A percentile compares a stretch with the other conserved stretches of the same genome.
These are phyloP conservation scores for Ammodytes dubius DNA, from an alignment of 2,113 vertebrate genomes.

Conservation along the genomic window DNA sequence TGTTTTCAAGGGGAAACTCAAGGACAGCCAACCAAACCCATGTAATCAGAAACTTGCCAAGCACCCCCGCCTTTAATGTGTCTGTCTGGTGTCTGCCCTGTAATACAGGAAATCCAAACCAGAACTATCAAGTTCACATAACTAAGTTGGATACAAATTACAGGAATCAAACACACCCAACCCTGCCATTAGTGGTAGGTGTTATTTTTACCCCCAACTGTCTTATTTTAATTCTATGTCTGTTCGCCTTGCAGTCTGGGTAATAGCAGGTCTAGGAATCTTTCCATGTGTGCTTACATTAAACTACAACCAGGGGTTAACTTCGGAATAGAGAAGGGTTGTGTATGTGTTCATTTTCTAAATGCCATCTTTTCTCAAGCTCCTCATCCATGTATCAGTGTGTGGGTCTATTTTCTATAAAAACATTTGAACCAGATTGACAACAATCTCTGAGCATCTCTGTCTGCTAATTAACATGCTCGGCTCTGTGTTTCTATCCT, in stretches of 20 bases:
- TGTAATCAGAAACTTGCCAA: conserved; percentile 73
- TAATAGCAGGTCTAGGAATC: conserved; percentile 65
- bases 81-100: conserved; percentile 78
- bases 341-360: conserved; percentile 12
- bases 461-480: conserved; percentile 64
- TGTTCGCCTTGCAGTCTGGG: conserved; percentile 64
- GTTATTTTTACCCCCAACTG: conserved; percentile 74
- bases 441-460: conserved; percentile 25
- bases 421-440: conserved; percentile 25
- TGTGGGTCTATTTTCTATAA: conserved; percentile 5
- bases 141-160: conserved; percentile 79
- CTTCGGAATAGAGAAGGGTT: conserved; percentile 24
- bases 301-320: conserved; percentile 49
- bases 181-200: conserved; percentile 80
- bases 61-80: conserved; percentile 72
- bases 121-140: conserved; percentile 77
- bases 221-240: conserved; percentile 79
- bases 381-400: conserved; percentile 1
- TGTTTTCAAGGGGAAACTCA: conserved; percentile 26
- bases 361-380: conserved; percentile 15
- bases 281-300: conserved; percentile 57
- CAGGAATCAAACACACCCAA: conserved; percentile 74
- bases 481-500: conserved; percentile 43
- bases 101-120: conserved; percentile 81
- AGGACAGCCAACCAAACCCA: conserved; percentile 48